Evolutionary conservation across 2,797 vertebrate species (phyloP).

Genomic region (Pteronotus mesoamericanus): DNA sequence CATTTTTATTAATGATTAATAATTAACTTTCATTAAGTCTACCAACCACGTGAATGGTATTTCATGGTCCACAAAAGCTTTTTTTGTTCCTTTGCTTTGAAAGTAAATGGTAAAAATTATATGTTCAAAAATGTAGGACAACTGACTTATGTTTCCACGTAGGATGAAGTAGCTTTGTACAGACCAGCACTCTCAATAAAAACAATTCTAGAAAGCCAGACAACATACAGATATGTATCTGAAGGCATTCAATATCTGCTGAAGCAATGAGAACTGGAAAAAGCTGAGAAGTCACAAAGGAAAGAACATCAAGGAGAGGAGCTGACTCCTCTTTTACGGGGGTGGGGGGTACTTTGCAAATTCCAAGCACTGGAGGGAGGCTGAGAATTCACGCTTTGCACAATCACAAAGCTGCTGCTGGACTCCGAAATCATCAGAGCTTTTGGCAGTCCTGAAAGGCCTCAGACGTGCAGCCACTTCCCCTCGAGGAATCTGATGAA

Average conservation of each 20-base stretch:
- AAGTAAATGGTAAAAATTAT: constrained; percentile 45
- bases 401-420: not conserved
- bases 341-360: not conserved
- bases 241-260: not conserved
- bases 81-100: not conserved
- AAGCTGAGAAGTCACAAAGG: not conserved
- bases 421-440: not conserved
- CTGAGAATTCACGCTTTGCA: not conserved
- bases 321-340: not conserved
- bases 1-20: not conserved
- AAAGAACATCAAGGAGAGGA: not conserved
- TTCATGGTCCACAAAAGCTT: not conserved
- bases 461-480: constrained; percentile 33
- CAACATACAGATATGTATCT: not conserved
- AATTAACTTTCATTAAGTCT: not conserved
- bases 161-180: not conserved
- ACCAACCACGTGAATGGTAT: not conserved
- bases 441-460: not conserved
- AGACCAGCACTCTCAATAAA: not conserved
- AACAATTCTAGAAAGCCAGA: not conserved
- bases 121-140: constrained; percentile 1
- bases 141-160: not conserved
- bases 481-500: not conserved
- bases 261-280: not conserved
- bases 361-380: not conserved